These are phyloP conservation scores for Marasmarcha lunaedactyla DNA, from an alignment of 2,888 invertebrate species.

Conservation along the genomic window DNA sequence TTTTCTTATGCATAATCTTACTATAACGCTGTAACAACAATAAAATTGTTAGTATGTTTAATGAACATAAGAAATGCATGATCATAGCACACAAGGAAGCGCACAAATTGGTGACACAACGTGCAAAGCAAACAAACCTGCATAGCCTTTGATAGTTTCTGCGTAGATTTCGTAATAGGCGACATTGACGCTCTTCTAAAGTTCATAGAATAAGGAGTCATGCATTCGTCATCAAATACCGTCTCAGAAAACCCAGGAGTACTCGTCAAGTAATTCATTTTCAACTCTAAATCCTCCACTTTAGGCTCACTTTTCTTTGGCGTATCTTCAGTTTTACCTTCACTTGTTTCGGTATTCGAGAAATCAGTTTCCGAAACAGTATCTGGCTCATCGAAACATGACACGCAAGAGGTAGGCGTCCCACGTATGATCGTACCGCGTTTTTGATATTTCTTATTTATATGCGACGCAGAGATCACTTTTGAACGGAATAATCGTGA, in stretches of 20 bases:
- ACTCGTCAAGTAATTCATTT: slow-evolving; percentile 51
- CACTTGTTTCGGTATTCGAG: slow-evolving; percentile 20
- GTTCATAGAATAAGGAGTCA: slow-evolving; percentile 49
- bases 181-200: slow-evolving; percentile 84
- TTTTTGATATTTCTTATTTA: slow-evolving; percentile 56
- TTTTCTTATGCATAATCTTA: no score
- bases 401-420: slow-evolving; percentile 53
- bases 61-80: no score
- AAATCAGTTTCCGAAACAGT: slow-evolving; percentile 33
- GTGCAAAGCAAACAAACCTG: slow-evolving; percentile 72
- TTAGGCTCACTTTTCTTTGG: slow-evolving; percentile 31
- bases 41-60: no score
- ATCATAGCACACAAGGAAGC: neutral
- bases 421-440: slow-evolving; percentile 30
- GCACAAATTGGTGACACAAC: slow-evolving; percentile 1
- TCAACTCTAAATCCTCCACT: slow-evolving; percentile 24
- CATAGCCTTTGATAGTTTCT: slow-evolving; percentile 89
- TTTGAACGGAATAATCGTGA: slow-evolving; percentile 54
- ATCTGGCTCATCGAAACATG: slow-evolving; percentile 55
- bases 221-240: slow-evolving; percentile 37
- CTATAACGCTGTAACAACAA: no score
- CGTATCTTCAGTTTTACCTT: slow-evolving; percentile 21
- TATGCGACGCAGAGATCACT: slow-evolving; percentile 33
- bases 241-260: slow-evolving; percentile 48
- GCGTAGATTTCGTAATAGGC: slow-evolving; percentile 88